Percentiles rank a stretch among this genome's conserved stretches.
phyloP scores from a whole-genome alignment of 2,113 vertebrate species.

The Malurus melanocephalus region DNA sequence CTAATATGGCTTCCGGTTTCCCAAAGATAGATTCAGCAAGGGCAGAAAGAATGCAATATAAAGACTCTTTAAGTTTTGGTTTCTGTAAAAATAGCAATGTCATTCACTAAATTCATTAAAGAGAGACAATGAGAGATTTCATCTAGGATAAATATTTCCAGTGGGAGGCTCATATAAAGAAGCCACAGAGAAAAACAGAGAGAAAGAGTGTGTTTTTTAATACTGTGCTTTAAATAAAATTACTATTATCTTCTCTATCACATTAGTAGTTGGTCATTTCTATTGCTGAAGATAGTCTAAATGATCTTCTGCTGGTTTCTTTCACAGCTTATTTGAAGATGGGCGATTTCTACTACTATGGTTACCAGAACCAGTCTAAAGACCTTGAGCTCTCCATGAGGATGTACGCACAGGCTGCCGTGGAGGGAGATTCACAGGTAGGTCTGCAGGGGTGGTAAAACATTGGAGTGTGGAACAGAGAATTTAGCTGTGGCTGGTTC shows the following conservation, averaged over 20 bases:
- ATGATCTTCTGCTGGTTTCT: background rate
- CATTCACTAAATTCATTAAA: background rate
- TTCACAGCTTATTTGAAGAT: slow-evolving; percentile 87
- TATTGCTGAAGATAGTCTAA: background rate
- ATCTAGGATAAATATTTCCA: background rate
- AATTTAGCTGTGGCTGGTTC: background rate
- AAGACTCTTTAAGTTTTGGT: background rate
- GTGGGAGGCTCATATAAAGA: background rate
- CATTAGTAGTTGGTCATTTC: background rate
- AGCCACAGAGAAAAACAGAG: background rate
- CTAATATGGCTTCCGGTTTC: background rate
- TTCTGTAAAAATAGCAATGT: background rate
- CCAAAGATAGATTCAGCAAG: background rate
- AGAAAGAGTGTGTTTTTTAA: background rate
- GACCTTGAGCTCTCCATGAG: slow-evolving; percentile 73
- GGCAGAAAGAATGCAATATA: background rate
- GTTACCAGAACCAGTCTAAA: slow-evolving; percentile 70
- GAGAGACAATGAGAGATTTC: background rate
- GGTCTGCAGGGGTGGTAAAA: background rate
- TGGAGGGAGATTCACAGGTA: slow-evolving; percentile 88
- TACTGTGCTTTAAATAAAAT: background rate
- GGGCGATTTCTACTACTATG: slow-evolving; percentile 88
- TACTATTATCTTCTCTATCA: background rate
- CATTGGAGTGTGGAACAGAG: background rate
- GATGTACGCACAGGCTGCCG: slow-evolving; percentile 87